Evolutionary conservation across 2,888 invertebrate genomes (phyloP), one percentile per base, ranked within the genome.

Genomic region (Romanomermis culicivorax): DNA sequence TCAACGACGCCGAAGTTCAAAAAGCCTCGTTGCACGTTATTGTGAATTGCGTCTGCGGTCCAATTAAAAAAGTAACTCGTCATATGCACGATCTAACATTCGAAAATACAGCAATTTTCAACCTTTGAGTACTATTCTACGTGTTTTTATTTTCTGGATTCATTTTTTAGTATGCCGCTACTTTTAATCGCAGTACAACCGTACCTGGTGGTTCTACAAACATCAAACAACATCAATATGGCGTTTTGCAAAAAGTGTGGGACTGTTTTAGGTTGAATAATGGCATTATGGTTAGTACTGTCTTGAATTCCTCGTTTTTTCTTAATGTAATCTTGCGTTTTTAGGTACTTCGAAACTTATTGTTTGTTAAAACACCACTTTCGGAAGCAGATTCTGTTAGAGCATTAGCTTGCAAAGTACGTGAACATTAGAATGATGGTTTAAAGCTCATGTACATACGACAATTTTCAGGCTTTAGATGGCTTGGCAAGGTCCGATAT

Each of bases 301-400:
- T 17, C 36, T 36, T 36, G 7, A 36, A 36, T 36, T 36, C 17
- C 36, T 17, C 36, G 11, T 36, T 17, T 36, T 36, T 36, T 11
- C 17, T 36, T 36, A 11, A 17, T 36, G 17, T 36, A 36, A 36
- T 36, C 36, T 7, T 17, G 36, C 36, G 36, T 36, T 55, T 25
- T 57, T 67, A 82, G 82, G 80, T 86, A 51, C 74, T 93, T 45
- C 73, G 89, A 17, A 83, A 85, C 54, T 75, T 91, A 58, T 81
- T 95, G 80, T 81, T 82, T 73, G 79, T 83, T 17, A 89, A 89
- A 72, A 81, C 83, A 0, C 95, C 95, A 0, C 85, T 93, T 55
- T 91, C 91, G 1, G 93, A 95, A 74, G 95, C 95, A 20, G 95
- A 97, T 72, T 80, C 83, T 42, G 81, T 97, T 62, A 78, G 95